A percentile compares a stretch with the other conserved stretches of the same genome.
Evolutionary conservation across 2,113 vertebrate genomes (phyloP).

Genomic region (Onychorhynchus coronatus): DNA sequence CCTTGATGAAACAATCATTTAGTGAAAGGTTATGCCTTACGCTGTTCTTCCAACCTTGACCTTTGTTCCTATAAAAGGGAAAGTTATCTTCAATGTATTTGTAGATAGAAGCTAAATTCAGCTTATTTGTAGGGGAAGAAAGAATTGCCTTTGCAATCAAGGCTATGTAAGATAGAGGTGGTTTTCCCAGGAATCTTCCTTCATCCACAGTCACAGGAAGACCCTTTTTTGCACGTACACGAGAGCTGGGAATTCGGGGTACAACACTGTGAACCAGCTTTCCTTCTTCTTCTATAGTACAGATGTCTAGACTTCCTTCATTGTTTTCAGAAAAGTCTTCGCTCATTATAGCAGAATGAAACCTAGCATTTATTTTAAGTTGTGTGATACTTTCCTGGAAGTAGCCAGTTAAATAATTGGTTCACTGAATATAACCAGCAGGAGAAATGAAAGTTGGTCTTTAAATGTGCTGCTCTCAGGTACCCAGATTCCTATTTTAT

Average conservation of each 20-base stretch:
- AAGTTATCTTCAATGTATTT: slow-evolving; percentile 69
- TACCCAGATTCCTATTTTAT: slow-evolving; percentile 43
- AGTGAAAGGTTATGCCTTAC: slow-evolving; percentile 60
- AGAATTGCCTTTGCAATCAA: slow-evolving; percentile 74
- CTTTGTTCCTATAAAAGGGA: slow-evolving; percentile 58
- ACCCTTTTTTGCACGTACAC: background rate
- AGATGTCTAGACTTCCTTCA: background rate
- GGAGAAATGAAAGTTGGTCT: background rate
- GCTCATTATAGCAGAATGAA: background rate
- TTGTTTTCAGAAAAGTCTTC: background rate
- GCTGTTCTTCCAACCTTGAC: slow-evolving; percentile 63
- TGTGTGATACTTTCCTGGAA: background rate
- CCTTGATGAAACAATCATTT: slow-evolving; percentile 71
- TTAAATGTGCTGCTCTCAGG: background rate
- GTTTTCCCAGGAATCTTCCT: slow-evolving; percentile 40
- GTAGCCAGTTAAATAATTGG: background rate
- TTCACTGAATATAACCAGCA: background rate
- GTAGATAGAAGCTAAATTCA: slow-evolving; percentile 75
- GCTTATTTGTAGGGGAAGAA: slow-evolving; percentile 61
- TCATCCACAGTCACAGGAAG: background rate
- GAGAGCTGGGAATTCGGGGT: background rate
- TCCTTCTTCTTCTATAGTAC: background rate
- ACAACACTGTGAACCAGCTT: background rate
- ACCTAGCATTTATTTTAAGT: background rate
- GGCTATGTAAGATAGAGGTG: slow-evolving; percentile 65